Base-by-base conservation (phyloP, 2,797 vertebrate species). In the Ctenopoma multispine region DNA sequence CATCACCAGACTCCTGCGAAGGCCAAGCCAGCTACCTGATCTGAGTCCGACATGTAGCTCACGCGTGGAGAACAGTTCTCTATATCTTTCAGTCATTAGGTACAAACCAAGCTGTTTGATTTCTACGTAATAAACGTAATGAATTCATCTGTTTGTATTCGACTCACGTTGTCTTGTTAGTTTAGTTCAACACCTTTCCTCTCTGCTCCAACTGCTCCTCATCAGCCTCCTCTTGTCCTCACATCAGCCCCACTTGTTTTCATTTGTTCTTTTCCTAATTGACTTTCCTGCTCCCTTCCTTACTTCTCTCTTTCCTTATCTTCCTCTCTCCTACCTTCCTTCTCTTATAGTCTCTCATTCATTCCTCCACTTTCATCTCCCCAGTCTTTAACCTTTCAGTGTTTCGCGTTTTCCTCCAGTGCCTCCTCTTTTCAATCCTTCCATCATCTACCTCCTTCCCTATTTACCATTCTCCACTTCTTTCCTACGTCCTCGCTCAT, bases 171-270 rank as follows among this genome's bases (percentile, higher is more conserved):
- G 68, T 57, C 14, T 36, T 54, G 17, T 43, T 44, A 1, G 47
- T 65, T 63, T 71, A 53, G 59, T 74, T 55, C 31, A 66, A 72
- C 31, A 57, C 21, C 60, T 61, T 31, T 64, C 8, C 29, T 48
- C 41, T 34, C 55, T 3, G 7, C 61, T 78, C 68, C 59, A 1
- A 44, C 70, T 40, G 69, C 57, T 81, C 55, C 61, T 69, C 77
- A 67, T 84, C 81, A 75, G 57, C 81, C 69, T 73, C 74, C 61
- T 66, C 71, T 55, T 20, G 59, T 63, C 56, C 50, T 64, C 20
- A 0, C 68, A 21, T 43, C 65, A 53, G 53, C 62, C 68, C 12
- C 0, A 15, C 41, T 47, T 58, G 14, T 55, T n/a, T 49, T 20
- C 31, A 21, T 46, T 51, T 66, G 11, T 55, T 61, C 69, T 63